Evolutionary conservation across 2,888 invertebrate species (phyloP), one percentile per base, ranked within the genome.

Genomic region (Thalpophila matura): DNA sequence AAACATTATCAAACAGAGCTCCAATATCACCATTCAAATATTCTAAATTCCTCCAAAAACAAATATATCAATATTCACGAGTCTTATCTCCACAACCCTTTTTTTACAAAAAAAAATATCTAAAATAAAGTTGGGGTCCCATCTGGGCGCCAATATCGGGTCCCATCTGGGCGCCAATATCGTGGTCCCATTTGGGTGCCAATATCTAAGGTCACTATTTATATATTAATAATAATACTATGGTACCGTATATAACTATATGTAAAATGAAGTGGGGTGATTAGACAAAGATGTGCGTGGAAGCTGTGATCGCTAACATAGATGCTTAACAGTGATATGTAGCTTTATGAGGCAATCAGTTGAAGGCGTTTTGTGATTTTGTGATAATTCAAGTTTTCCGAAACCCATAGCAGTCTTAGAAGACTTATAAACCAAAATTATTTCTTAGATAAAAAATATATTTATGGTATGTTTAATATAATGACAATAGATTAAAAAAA

Each of bases 11-110:
- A 89, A 88, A 84, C 72, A 82, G 85, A 84, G 87, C 90, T 87
- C 88, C 67, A 60, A 55, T 29, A 26, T 43, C 49, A 65, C 54
- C 66, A 69, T 53, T 54, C 68, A 70, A 58, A 70, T 46, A 33
- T 10, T 33, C n/a, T 10, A 16, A 14, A 35, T 20, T 42, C 20
- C 54, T 67, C 62, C 24, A 50, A 74, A 72, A 60, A 40, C 9
- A 42, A 43, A 46, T 42, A n/a, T 47, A 24, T 54, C 14, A 51
- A 35, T 47, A 71, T 77, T 63, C 71, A 85, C 87, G 88, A 90
- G 90, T 91, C 92, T 89, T 88, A 33, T 85, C 88, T 94, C 94
- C 94, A 94, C 94, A 94, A 94, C 94, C 95, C 93, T 94, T 94
- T 89, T 80, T 82, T 40, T 77, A 38, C 22, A 49, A 65, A 43